phyloP scores from a whole-genome alignment of 2,113 vertebrate species.

The Anguilla rostrata region DNA sequence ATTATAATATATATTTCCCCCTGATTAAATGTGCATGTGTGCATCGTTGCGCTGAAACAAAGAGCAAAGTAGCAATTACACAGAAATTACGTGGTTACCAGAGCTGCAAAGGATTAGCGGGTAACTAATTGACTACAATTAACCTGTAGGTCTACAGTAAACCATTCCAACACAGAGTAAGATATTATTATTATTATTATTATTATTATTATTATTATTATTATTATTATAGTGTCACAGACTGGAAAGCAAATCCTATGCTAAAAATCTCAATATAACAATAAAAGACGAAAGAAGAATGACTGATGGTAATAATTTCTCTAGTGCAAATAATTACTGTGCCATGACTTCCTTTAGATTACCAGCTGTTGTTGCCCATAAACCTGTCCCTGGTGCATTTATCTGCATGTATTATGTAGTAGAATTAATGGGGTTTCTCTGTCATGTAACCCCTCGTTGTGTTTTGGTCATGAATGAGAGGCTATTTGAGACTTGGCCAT shows the following conservation, averaged over 20 bases:
- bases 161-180: not conserved
- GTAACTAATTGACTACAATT: not conserved
- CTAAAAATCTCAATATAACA: too few relatives aligned
- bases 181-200: not conserved
- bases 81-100: not conserved
- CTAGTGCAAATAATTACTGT: too few relatives aligned
- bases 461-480: constrained; percentile 10
- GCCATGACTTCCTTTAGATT: too few relatives aligned
- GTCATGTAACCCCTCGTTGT: constrained; percentile 17
- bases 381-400: constrained; percentile 28
- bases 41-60: not conserved
- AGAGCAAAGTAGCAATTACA: not conserved
- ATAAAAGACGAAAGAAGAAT: too few relatives aligned
- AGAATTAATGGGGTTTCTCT: constrained; percentile 30
- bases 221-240: too few relatives aligned
- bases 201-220: too few relatives aligned
- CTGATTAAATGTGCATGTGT: not conserved
- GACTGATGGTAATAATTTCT: too few relatives aligned
- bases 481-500: not conserved
- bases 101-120: not conserved
- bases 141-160: not conserved
- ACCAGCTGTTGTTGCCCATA: not conserved
- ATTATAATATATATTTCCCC: not conserved
- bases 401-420: constrained; percentile 47
- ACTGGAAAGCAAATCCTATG: too few relatives aligned